Conservation (phyloP, 92 coral and sea anemone species). For the Phenganax marumi region DNA sequence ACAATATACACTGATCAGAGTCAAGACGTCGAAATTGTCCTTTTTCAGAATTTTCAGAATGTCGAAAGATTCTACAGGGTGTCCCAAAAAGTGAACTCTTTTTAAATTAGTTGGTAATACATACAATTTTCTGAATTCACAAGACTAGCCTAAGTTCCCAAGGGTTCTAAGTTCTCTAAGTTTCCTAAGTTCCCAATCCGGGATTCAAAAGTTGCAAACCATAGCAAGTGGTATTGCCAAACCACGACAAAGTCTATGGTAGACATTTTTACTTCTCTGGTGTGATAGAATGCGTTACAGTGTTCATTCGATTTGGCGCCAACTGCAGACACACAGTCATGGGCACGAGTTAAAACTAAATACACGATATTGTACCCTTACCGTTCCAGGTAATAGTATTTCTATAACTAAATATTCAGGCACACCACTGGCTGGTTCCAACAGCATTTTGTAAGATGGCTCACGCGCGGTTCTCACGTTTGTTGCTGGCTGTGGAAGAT, state of each 20-base stretch:
- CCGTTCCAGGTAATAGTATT: slow-evolving; percentile 71
- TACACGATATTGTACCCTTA: slow-evolving; percentile 38
- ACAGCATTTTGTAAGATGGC: slow-evolving; percentile 68
- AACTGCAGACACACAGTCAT: no score
- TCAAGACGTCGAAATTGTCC: neutral
- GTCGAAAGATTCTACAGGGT: neutral
- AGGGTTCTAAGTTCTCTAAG: no score
- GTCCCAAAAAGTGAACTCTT: neutral
- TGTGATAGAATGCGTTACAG: no score
- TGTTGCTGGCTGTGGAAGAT: slow-evolving; percentile 9
- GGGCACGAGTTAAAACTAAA: neutral
- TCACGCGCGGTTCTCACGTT: slow-evolving; percentile 14
- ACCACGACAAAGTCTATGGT: no score
- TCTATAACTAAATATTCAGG: slow-evolving; percentile 79
- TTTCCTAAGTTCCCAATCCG: no score
- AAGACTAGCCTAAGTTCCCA: no score
- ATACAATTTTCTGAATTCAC: no score
- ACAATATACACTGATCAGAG: slow-evolving; percentile 3
- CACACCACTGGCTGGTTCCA: slow-evolving; percentile 69
- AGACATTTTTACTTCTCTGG: no score
- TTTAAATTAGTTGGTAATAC: no score
- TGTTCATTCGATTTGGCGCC: no score
- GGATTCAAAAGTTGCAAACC: no score
- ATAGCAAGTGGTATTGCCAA: no score
- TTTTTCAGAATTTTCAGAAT: neutral